Conservation (phyloP, 2,797 vertebrate genomes). For the Hemitrygon akajei region DNA sequence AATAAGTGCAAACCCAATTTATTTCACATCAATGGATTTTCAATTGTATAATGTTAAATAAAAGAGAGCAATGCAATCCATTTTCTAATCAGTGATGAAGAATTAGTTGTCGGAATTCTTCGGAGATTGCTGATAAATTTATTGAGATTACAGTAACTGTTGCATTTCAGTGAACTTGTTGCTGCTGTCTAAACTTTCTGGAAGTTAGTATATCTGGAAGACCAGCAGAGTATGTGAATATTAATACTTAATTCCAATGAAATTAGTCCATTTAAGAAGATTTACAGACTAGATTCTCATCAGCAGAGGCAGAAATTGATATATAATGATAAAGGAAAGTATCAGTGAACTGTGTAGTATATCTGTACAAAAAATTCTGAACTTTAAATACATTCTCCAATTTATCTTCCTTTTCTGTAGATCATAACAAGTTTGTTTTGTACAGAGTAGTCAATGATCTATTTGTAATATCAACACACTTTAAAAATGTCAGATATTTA, state of each 20-base stretch:
- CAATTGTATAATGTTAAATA: too few relatives aligned
- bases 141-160: slow-evolving; percentile 94
- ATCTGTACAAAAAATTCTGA: background rate
- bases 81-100: background rate
- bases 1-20: too few relatives aligned
- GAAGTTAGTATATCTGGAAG: slow-evolving; percentile 94
- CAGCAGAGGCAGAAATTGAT: slow-evolving; percentile 99
- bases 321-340: slow-evolving; percentile 78
- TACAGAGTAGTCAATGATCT: background rate
- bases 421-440: background rate
- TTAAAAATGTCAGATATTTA: background rate
- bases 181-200: slow-evolving; percentile 90
- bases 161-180: slow-evolving; percentile 86
- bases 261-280: slow-evolving; percentile 95
- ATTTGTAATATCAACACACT: background rate
- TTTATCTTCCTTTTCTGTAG: background rate
- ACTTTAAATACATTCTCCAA: background rate
- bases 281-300: slow-evolving; percentile 97
- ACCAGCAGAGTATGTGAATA: slow-evolving; percentile 99
- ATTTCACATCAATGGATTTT: too few relatives aligned
- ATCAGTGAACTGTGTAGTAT: slow-evolving; percentile 38
- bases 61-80: too few relatives aligned
- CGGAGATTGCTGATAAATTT: slow-evolving; percentile 95
- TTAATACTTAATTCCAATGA: slow-evolving; percentile 96
- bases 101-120: slow-evolving; percentile 68